Evolutionary conservation across 1,140 invertebrate species (phyloP), one percentile per base, ranked within the genome.

Genomic region (Dinothrombium tinctorium): DNA sequence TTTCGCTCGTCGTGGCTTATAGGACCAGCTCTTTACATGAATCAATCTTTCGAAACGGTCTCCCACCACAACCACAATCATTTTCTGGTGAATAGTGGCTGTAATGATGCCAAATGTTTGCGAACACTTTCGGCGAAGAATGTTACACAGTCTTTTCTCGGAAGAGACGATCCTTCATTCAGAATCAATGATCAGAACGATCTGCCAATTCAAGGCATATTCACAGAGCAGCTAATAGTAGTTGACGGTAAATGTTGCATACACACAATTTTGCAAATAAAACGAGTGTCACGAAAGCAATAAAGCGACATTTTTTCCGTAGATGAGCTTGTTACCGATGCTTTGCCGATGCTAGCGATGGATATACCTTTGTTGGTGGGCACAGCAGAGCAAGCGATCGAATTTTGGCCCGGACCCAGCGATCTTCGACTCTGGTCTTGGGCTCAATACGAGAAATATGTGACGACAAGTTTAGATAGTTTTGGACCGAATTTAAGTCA

Each of bases 111-210:
- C 9, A 37, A 46, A 19, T 49, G 47, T 24, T 17, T 51, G 8
- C 37, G 39, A 22, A 28, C 24, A 14, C 21, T 40, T 9, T 17
- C 28, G 1, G 38, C 43, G 6, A 24, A 48, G 14, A 33, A 49
- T 4, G 32, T 48, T 17, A 43, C 47, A 9, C 11, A 35, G 12
- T 32, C 35, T 0, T 49, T 48, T 37, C 17, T 51, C n/a, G 50
- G 48, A 9, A 47, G 48, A 24, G 45, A 51, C 22, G 50, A 51
- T 25, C 43, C 50, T 8, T 45, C 48, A 3, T 51, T 49, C 33
- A 42, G 48, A 17, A 49, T 51, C 11, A 36, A 48, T 28, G 50
- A 51, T 35, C 50, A 51, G 41, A 51, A 51, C 31, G 48, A 49
- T 45, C 28, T 51, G 6, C 50, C 50, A 2, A 49, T 51, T 22